Conservation (phyloP, 2,797 vertebrate species). For the Phrynocephalus guinanensis region DNA sequence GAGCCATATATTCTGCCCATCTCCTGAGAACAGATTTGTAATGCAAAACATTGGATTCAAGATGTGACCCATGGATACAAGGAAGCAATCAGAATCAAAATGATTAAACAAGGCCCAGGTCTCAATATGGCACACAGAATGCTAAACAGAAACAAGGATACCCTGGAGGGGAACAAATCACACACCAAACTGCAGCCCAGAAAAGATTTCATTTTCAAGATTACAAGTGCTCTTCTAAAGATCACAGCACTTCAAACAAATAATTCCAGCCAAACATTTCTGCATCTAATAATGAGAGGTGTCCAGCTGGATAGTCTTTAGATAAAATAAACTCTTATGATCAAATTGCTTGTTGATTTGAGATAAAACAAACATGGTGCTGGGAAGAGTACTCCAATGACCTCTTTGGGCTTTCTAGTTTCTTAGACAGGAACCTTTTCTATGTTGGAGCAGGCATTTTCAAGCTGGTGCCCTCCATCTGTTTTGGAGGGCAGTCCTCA, state of each 20-base stretch:
- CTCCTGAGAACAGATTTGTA: conserved; percentile 78
- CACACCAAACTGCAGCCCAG: neutral
- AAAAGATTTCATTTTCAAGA: conserved; percentile 19
- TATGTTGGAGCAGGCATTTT: neutral
- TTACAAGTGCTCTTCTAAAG: conserved; percentile 35
- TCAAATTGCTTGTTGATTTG: neutral
- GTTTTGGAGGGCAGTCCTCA: neutral
- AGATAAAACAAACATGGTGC: neutral
- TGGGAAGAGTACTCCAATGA: neutral
- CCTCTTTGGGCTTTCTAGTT: neutral
- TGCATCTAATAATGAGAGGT: neutral
- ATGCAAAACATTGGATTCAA: conserved; percentile 79
- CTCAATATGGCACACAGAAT: conserved; percentile 64
- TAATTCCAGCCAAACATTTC: neutral
- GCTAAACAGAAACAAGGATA: conserved; percentile 71
- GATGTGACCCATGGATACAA: conserved; percentile 74
- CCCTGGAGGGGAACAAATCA: conserved; percentile 57
- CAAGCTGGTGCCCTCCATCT: neutral
- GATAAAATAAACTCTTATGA: neutral
- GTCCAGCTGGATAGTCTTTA: neutral
- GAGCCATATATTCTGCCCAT: conserved; percentile 73
- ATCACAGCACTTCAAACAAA: conserved; percentile 32
- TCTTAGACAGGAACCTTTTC: neutral
- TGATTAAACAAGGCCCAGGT: conserved; percentile 79
- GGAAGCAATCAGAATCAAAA: conserved; percentile 79